Percentiles rank a stretch among this genome's conserved stretches.
Conservation (phyloP, 92 coral and sea anemone species). For the Parazoanthus swiftii region DNA sequence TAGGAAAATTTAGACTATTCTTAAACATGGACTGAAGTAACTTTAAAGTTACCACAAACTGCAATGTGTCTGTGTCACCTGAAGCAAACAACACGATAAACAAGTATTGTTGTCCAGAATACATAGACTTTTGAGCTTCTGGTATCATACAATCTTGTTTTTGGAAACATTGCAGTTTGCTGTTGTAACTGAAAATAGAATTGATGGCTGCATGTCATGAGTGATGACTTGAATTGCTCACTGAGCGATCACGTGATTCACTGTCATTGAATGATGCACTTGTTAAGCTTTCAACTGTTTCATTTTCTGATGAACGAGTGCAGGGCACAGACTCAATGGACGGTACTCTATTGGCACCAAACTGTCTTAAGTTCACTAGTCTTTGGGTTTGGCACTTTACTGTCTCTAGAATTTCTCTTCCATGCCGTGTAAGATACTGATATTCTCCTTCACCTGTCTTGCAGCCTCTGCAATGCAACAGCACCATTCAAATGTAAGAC, state of each 20-base stretch:
- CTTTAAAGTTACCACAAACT: not conserved
- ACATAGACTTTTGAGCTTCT: too few species aligned
- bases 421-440: constrained; percentile 90
- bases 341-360: constrained; percentile 54
- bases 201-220: constrained; percentile 42
- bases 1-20: too few species aligned
- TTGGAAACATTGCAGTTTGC: not conserved
- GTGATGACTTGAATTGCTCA: constrained; percentile 67
- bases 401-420: constrained; percentile 90
- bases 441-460: constrained; percentile 86
- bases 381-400: constrained; percentile 93
- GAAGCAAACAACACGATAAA: not conserved
- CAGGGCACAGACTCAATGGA: constrained; percentile 80
- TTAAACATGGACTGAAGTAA: too few species aligned
- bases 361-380: constrained; percentile 62
- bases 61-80: too few species aligned
- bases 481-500: not conserved
- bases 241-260: constrained; percentile 66
- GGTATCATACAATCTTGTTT: too few species aligned
- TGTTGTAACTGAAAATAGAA: not conserved
- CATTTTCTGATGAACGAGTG: constrained; percentile 84
- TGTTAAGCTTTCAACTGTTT: constrained; percentile 78
- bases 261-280: constrained; percentile 70
- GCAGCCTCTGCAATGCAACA: constrained; percentile 72
- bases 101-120: not conserved